Evolutionary conservation across 2,888 invertebrate genomes (phyloP).

Genomic region (Patella caerulea): DNA sequence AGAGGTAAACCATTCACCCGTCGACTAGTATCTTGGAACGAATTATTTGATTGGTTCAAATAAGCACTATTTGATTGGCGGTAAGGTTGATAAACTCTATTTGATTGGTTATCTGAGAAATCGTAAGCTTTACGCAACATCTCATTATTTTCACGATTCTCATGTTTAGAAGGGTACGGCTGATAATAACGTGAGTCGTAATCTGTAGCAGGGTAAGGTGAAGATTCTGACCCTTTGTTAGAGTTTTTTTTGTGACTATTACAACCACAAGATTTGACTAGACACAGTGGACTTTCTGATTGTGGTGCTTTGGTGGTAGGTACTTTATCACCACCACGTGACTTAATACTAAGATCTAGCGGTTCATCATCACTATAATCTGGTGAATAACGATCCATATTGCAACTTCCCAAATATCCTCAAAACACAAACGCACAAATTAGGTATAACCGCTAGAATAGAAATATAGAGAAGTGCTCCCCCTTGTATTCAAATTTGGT

Average conservation of each 20-base stretch:
- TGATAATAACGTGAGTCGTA: not conserved
- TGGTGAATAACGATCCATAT: conserved; percentile 10
- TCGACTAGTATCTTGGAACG: not conserved
- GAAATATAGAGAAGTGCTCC: too few relatives aligned
- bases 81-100: not conserved
- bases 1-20: not conserved
- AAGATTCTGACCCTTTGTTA: not conserved
- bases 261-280: not conserved
- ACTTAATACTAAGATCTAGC: not conserved
- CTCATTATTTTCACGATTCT: not conserved
- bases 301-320: not conserved
- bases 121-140: not conserved
- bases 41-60: not conserved
- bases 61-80: not conserved
- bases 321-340: not conserved
- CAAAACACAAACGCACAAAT: too few relatives aligned
- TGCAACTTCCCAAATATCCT: not conserved
- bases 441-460: too few relatives aligned
- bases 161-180: not conserved
- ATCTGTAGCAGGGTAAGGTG: not conserved
- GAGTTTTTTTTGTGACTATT: not conserved
- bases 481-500: too few relatives aligned
- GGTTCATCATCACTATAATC: not conserved
- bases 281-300: not conserved
- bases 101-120: not conserved